phyloP scores from a whole-genome alignment of 2,797 vertebrate genomes.

The Sebastes goodei region DNA sequence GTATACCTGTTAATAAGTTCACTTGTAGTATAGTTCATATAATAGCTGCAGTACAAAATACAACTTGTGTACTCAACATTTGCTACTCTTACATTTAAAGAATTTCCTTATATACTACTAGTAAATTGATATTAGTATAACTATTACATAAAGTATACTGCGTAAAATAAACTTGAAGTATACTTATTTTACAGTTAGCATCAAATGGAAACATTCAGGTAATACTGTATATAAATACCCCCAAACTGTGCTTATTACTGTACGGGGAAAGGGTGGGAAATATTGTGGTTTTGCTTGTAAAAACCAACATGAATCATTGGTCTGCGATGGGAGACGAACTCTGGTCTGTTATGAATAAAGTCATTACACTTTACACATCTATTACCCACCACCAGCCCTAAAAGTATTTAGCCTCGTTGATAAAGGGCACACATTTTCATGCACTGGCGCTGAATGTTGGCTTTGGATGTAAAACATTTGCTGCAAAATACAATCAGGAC shows the following conservation, averaged over 20 bases:
- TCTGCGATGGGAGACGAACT: too few species aligned
- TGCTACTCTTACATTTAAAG: too few species aligned
- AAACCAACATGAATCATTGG: constrained; percentile 4
- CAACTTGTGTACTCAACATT: too few species aligned
- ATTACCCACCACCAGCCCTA: background rate
- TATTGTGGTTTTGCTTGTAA: background rate
- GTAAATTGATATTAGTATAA: too few species aligned
- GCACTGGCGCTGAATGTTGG: background rate
- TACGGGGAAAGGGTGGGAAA: background rate
- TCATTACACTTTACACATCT: constrained; percentile 16
- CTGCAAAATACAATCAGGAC: background rate
- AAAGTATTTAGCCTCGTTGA: background rate
- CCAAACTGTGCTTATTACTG: background rate
- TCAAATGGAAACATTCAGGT: too few species aligned
- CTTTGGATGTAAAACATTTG: constrained; percentile 2
- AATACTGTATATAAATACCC: too few species aligned
- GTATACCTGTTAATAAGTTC: too few species aligned
- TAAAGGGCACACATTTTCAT: constrained; percentile 5
- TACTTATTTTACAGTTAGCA: background rate
- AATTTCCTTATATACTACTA: too few species aligned
- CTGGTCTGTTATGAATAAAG: background rate
- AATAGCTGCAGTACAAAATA: too few species aligned
- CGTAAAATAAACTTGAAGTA: too few species aligned
- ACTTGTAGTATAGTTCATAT: too few species aligned
- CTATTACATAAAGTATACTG: too few species aligned